Percentiles rank a stretch among this genome's conserved stretches.
Conservation (phyloP, 1,140 invertebrate genomes). For the Akabosia matsudoensis region DNA sequence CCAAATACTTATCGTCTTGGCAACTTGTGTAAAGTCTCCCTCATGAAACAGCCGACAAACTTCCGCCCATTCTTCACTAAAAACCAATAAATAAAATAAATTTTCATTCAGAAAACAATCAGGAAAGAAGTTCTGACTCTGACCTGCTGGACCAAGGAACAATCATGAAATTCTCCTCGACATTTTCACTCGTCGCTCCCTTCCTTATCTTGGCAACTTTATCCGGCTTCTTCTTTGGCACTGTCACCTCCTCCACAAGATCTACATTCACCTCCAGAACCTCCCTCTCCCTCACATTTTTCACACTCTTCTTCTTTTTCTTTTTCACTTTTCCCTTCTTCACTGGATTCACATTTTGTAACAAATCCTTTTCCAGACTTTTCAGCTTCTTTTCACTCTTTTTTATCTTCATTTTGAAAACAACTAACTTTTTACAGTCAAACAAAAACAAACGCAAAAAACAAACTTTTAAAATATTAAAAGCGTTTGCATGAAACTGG, state of each 20-base stretch:
- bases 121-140: conserved; percentile 30
- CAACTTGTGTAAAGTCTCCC: conserved; percentile 50
- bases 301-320: too few species aligned
- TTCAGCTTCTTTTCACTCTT: too few species aligned
- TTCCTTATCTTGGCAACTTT: neutral
- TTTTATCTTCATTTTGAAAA: too few species aligned
- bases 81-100: conserved; percentile 41
- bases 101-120: neutral
- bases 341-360: too few species aligned
- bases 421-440: too few species aligned
- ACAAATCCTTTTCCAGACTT: too few species aligned
- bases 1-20: conserved; percentile 40
- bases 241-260: neutral
- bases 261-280: too few species aligned
- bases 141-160: conserved; percentile 45
- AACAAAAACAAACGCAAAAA: too few species aligned
- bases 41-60: conserved; percentile 59
- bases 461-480: too few species aligned
- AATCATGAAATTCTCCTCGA: conserved; percentile 24
- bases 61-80: conserved; percentile 59
- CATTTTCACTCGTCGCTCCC: neutral
- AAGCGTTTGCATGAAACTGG: too few species aligned
- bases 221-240: neutral
- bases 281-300: too few species aligned
- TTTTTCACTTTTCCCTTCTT: too few species aligned